Base-by-base conservation (phyloP, 2,888 invertebrate genomes). In the Polylopha cassiicola region DNA sequence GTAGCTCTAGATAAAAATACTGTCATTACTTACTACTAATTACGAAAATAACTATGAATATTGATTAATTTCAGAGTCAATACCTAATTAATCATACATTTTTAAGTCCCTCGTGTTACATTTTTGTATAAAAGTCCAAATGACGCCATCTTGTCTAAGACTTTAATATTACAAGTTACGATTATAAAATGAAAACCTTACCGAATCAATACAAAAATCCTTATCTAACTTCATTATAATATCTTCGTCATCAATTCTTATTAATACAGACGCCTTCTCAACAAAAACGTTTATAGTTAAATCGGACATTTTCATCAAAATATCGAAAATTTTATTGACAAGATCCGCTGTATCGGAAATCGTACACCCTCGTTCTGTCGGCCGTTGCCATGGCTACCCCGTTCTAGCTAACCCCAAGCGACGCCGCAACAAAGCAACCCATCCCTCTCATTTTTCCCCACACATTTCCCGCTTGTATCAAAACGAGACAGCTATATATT, bases 301-400 rank as follows among this genome's bases (percentile, higher is more conserved):
- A 37, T 71, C 68, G 27, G 67, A 53, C 72, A 73, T 75, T 52
- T 22, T 56, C 65, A 68, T 66, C 69, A 71, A 71, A 77, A 73
- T 78, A 81, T 81, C 76, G 77, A 74, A 76, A 76, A 73, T 36
- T 41, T 41, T 41, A 41, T 66, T 70, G 72, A 73, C 70, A 72
- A 58, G 63, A 66, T 61, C 57, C 53, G 49, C 53, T 57, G 52
- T 77, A 81, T 80, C 70, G 80, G 74, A 81, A 79, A 82, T 80
- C 78, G 70, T 72, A 68, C 78, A 79, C 78, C n/a, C n/a, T 68
- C 68, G 44, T 46, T 47, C 55, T 48, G 44, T 57, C 65, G 58
- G 65, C 67, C 63, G 85, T 82, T 50, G 62, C 48, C 69, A 82
- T 80, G 58, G 67, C 68, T 68, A 85, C 84, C 68, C 68, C 61